Evolutionary conservation across 2,113 vertebrate genomes (phyloP).

Genomic region (Muntiacus muntjak): DNA sequence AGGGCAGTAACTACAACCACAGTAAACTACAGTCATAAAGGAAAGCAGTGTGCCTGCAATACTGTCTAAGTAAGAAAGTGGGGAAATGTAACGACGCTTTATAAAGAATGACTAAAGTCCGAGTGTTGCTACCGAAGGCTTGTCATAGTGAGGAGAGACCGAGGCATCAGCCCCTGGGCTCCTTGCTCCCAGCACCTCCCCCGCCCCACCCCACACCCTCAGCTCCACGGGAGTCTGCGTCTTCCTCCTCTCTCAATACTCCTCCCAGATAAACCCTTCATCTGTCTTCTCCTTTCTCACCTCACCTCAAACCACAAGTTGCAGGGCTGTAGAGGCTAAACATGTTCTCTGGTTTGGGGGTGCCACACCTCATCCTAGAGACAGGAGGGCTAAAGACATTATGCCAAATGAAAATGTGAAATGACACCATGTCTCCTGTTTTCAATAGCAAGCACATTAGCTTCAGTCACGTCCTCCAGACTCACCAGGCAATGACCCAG

Average conservation of each 20-base stretch:
- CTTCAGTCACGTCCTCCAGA: background rate
- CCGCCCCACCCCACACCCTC: background rate
- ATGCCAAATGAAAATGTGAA: background rate
- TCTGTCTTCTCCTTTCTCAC: background rate
- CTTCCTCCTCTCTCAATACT: background rate
- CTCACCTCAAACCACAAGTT: slow-evolving; percentile 6
- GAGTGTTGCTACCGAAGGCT: background rate
- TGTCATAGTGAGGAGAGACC: background rate
- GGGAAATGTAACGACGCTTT: background rate
- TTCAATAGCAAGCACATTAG: background rate
- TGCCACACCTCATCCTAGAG: background rate
- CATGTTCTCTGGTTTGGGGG: background rate
- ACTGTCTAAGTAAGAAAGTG: background rate
- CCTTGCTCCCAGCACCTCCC: background rate
- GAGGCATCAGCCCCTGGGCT: fast-evolving
- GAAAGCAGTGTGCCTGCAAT: background rate
- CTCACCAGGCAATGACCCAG: background rate
- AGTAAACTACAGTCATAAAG: background rate
- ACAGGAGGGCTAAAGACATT: background rate
- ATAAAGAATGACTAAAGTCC: background rate
- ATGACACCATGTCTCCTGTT: background rate
- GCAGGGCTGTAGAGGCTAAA: background rate
- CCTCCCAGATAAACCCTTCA: background rate
- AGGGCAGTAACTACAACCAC: background rate
- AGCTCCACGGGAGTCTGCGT: background rate